phyloP scores from a whole-genome alignment of 2,888 invertebrate genomes.

The Eristalis pertinax region DNA sequence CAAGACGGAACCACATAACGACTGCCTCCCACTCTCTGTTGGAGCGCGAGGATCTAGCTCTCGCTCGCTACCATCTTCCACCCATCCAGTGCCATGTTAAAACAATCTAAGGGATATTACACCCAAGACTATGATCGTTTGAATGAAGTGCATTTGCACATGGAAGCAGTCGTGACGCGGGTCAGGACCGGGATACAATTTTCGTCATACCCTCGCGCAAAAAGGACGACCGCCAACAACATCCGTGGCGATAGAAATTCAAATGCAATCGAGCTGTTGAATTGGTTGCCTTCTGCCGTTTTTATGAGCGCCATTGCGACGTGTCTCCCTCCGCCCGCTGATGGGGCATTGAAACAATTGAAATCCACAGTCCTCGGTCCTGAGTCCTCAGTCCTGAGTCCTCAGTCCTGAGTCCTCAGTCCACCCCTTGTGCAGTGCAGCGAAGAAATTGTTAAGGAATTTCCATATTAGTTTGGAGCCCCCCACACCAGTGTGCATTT shows the following conservation, averaged over 20 bases:
- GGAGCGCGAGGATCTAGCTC: conserved; percentile 13
- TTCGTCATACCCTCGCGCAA: conserved; percentile 18
- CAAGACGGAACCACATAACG: conserved; percentile 59
- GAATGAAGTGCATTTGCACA: conserved; percentile 54
- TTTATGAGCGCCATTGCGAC: conserved; percentile 34
- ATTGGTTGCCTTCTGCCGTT: conserved; percentile 51
- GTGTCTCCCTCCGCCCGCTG: conserved; percentile 1
- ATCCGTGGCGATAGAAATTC: conserved; percentile 23
- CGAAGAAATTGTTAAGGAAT: conserved; percentile 65
- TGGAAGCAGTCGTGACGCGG: not conserved
- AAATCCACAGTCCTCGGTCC: conserved; percentile 29
- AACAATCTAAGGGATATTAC: conserved; percentile 72
- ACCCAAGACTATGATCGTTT: conserved; percentile 70
- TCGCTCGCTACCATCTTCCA: not conserved
- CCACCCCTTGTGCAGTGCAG: not conserved
- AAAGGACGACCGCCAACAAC: not conserved
- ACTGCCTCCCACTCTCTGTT: conserved; percentile 5
- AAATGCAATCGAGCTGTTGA: conserved; percentile 60
- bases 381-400: not conserved
- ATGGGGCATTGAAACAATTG: conserved; percentile 64
- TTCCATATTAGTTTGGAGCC: conserved; percentile 65
- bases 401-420: not conserved
- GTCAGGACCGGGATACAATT: conserved; percentile 27
- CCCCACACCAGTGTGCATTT: conserved; percentile 25
- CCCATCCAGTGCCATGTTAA: conserved; percentile 57